These are phyloP conservation scores for Epistrophella euchroma DNA, from an alignment of 2,888 invertebrate genomes.

Conservation along the genomic window DNA sequence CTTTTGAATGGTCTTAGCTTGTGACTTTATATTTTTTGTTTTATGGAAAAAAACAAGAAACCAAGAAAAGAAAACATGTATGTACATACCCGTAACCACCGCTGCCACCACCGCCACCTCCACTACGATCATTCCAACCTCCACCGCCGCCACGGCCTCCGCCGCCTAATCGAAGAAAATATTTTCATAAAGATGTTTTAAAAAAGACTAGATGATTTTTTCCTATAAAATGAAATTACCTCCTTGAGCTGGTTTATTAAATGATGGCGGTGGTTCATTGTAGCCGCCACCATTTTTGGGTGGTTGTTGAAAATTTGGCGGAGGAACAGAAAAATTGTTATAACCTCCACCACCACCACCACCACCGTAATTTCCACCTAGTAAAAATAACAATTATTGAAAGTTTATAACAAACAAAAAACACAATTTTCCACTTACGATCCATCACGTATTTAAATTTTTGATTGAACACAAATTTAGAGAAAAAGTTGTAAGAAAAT, in stretches of 20 bases:
- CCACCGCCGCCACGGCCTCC: slow-evolving; percentile 77
- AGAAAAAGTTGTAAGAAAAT: slow-evolving; percentile 26
- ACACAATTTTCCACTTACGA: slow-evolving; percentile 77
- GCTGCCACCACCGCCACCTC: slow-evolving; percentile 78
- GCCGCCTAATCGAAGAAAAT: slow-evolving; percentile 70
- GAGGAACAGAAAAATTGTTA: slow-evolving; percentile 83
- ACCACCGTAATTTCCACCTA: slow-evolving; percentile 79
- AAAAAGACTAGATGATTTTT: neutral
- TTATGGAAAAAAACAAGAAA: slow-evolving; percentile 34
- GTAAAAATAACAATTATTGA: neutral
- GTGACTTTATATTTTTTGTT: slow-evolving; percentile 69
- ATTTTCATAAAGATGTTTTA: neutral
- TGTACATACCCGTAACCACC: slow-evolving; percentile 82
- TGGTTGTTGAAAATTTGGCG: slow-evolving; percentile 82
- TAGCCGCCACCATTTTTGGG: slow-evolving; percentile 80
- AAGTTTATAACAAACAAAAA: neutral
- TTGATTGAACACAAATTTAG: slow-evolving; percentile 16
- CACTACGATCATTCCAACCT: slow-evolving; percentile 79
- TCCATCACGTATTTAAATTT: slow-evolving; percentile 77
- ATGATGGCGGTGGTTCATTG: slow-evolving; percentile 82
- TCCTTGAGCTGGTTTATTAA: slow-evolving; percentile 79
- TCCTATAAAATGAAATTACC: slow-evolving; percentile 77
- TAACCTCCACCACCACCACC: slow-evolving; percentile 79
- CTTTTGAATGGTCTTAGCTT: slow-evolving; percentile 77
- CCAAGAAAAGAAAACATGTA: slow-evolving; percentile 40